These are phyloP conservation scores for Dione vanillae DNA, from an alignment of 2,888 invertebrate genomes.

Conservation along the genomic window DNA sequence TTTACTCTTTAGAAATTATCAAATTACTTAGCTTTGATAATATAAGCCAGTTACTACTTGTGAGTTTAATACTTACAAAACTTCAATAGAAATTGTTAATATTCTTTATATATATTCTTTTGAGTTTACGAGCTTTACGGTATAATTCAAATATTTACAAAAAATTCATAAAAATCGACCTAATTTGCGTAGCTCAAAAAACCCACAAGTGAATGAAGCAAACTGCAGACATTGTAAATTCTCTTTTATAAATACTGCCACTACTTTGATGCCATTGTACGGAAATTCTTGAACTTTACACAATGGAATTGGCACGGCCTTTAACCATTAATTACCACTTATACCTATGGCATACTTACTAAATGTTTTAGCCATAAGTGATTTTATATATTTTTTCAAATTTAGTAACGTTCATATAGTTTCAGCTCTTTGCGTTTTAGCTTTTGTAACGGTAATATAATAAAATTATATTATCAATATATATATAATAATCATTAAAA, in stretches of 20 bases:
- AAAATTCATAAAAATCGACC: conserved; percentile 37
- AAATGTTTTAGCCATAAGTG: background rate
- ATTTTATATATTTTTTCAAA: background rate
- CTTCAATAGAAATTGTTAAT: conserved; percentile 5
- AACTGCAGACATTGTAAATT: conserved; percentile 46
- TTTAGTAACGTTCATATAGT: background rate
- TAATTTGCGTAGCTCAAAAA: conserved; percentile 39
- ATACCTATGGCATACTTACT: conserved; percentile 23
- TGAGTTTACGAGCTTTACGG: background rate
- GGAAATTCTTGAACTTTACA: conserved; percentile 44
- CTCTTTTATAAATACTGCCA: conserved; percentile 46
- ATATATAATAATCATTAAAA: no score
- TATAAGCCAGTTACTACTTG: background rate
- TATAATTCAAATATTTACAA: no score
- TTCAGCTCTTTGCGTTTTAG: background rate
- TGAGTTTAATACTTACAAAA: background rate
- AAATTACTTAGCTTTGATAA: background rate
- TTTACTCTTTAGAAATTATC: background rate
- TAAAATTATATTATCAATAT: background rate
- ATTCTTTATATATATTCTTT: conserved; percentile 9
- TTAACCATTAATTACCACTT: conserved; percentile 45
- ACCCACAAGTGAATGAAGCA: conserved; percentile 41
- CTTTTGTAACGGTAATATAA: background rate
- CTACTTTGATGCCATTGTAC: conserved; percentile 44
- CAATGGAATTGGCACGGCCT: conserved; percentile 45